phyloP scores from a whole-genome alignment of 2,888 invertebrate genomes.

The Malthinus flaveolus region DNA sequence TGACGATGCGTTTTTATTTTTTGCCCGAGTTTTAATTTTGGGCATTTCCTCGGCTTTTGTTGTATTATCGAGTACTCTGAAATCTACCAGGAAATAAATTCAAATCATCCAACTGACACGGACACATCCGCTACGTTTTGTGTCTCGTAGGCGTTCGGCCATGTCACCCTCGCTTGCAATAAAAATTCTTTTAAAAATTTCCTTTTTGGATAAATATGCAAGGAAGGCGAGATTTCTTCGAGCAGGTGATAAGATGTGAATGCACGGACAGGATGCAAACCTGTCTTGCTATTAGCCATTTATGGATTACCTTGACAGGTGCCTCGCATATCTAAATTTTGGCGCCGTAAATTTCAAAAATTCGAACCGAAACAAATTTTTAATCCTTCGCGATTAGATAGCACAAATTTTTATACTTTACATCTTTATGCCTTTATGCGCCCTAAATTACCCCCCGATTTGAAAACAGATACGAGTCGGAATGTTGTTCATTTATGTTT shows the following conservation, averaged over 20 bases:
- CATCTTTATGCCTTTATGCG: too few species aligned
- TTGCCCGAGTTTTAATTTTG: too few species aligned
- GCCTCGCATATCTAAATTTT: slow-evolving; percentile 9
- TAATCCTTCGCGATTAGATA: not conserved
- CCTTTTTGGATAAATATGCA: slow-evolving; percentile 7
- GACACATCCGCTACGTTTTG: slow-evolving; percentile 10
- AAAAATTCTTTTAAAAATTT: slow-evolving; percentile 4
- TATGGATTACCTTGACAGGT: slow-evolving; percentile 16
- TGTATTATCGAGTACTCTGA: not conserved
- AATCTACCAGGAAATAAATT: slow-evolving; percentile 2
- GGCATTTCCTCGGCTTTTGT: not conserved
- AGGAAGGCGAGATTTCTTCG: slow-evolving; percentile 9
- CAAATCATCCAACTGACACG: slow-evolving; percentile 12
- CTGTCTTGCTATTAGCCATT: slow-evolving; percentile 5
- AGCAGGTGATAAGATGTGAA: slow-evolving; percentile 25
- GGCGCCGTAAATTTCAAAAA: not conserved
- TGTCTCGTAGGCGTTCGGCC: slow-evolving; percentile 10
- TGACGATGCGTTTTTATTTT: too few species aligned
- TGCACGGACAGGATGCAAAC: slow-evolving; percentile 17
- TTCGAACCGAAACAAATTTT: not conserved
- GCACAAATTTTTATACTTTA: not conserved
- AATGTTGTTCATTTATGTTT: slow-evolving; percentile 6
- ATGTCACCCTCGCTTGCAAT: slow-evolving; percentile 4
- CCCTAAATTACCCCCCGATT: too few species aligned
- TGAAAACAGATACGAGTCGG: not conserved